phyloP scores from a whole-genome alignment of 2,888 invertebrate species.

The Kryphioiulus occultus region DNA sequence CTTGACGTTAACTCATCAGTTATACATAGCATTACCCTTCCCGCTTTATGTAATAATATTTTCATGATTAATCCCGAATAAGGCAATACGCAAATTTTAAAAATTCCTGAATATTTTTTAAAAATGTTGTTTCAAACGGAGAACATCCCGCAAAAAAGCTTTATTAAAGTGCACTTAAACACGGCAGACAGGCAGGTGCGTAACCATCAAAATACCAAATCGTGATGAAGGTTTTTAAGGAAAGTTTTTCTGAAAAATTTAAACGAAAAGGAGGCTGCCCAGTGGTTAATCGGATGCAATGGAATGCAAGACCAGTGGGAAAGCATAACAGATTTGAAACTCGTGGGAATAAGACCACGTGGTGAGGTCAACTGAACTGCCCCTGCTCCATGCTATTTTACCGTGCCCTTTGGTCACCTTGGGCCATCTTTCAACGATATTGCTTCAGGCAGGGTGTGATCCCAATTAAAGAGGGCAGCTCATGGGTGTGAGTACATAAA shows the following conservation, averaged over 20 bases:
- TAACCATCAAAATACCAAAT: slow-evolving; percentile 28
- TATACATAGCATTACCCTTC: neutral
- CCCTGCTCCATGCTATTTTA: slow-evolving; percentile 8
- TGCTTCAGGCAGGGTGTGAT: neutral
- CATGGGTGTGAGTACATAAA: slow-evolving; percentile 16
- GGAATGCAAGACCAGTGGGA: slow-evolving; percentile 31
- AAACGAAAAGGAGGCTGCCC: neutral
- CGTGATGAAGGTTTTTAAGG: neutral
- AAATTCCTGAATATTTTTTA: slow-evolving; percentile 5
- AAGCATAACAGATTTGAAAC: neutral
- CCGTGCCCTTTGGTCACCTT: slow-evolving; percentile 21
- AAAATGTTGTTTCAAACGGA: neutral
- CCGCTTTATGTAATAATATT: neutral
- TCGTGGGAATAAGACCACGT: slow-evolving; percentile 27
- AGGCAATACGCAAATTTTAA: neutral
- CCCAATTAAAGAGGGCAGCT: neutral
- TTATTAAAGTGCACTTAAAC: slow-evolving; percentile 20
- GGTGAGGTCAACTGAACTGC: neutral
- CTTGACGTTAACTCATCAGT: neutral
- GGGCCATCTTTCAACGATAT: neutral
- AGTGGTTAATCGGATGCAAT: slow-evolving; percentile 36
- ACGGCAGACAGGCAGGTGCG: slow-evolving; percentile 20
- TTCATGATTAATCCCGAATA: neutral
- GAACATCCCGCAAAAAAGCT: neutral
- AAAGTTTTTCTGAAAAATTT: neutral